Base-by-base conservation (phyloP, 2,888 invertebrate species). In the Campaea margaritaria region DNA sequence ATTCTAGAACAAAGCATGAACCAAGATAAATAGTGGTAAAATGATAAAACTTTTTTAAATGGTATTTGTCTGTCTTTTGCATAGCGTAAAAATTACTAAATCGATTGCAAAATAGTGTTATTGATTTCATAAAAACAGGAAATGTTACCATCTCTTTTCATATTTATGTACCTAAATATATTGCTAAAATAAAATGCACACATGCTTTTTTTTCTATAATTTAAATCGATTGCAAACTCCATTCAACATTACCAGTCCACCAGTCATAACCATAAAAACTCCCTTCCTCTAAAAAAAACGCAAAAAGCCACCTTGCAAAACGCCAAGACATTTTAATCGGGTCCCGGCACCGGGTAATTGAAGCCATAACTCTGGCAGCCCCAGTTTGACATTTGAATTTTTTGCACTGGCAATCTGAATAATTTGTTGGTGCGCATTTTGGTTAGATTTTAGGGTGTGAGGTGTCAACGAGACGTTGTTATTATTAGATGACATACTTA, bases 331-430 rank as follows among this genome's bases (percentile, higher is more conserved):
- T 89, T 89, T 90, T 91, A 91, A 91, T 90, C 88, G 87, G 75
- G 82, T 75, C 76, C 76, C 73, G 73, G 79, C 79, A 76, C 77
- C 72, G 75, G 76, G 84, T 91, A 91, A 92, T 92, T 91, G 91
- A 84, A 87, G 85, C 84, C 76, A 91, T 92, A 91, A 91, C 83
- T 91, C 87, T 89, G 84, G 86, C 87, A 84, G 78, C 89, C 90
- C 89, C 86, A 81, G 75, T 89, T 89, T 90, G 91, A 91, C 91
- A 91, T 91, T 91, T 91, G 86, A 84, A 79, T 89, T 87, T 86
- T 85, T 89, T 68, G 70, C 82, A 79, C 83, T 78, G 81, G 78
- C 79, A 79, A 83, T 82, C 83, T 79, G 84, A 85, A 82, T 86
- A 85, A 86, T 85, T 85, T 80, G 82, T 80, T 79, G 72, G 74